Evolutionary conservation across 2,888 invertebrate genomes (phyloP).

Genomic region (Macrostomum cliftonense): DNA sequence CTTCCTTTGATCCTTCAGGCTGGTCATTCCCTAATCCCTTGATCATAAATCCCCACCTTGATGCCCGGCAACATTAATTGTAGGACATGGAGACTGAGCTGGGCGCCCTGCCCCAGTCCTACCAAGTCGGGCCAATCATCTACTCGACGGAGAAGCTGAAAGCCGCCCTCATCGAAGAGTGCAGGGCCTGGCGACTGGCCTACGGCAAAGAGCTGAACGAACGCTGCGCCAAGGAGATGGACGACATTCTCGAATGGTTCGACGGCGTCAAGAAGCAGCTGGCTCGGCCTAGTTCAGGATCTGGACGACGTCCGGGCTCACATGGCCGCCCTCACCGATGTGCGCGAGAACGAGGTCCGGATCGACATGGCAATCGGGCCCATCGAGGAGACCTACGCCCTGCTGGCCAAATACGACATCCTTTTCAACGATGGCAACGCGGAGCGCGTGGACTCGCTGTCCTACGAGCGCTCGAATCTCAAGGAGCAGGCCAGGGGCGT

Average conservation of each 20-base stretch:
- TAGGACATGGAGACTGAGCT: slow-evolving; percentile 35
- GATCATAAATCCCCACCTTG: no score
- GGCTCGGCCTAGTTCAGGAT: slow-evolving; percentile 60
- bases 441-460: slow-evolving; percentile 72
- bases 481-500: slow-evolving; percentile 43
- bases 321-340: slow-evolving; percentile 76
- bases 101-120: slow-evolving; percentile 26
- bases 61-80: no score
- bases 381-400: slow-evolving; percentile 81
- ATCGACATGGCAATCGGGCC: slow-evolving; percentile 83
- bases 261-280: slow-evolving; percentile 74
- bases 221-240: slow-evolving; percentile 37
- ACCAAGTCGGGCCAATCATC: slow-evolving; percentile 32
- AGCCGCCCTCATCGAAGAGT: slow-evolving; percentile 55
- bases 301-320: slow-evolving; percentile 77
- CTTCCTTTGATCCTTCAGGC: no score
- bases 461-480: slow-evolving; percentile 70
- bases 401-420: slow-evolving; percentile 66
- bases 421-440: slow-evolving; percentile 69
- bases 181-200: slow-evolving; percentile 35
- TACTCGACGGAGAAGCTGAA: slow-evolving; percentile 47
- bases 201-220: slow-evolving; percentile 33
- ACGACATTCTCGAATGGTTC: slow-evolving; percentile 56
- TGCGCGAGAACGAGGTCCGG: slow-evolving; percentile 77
- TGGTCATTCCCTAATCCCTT: no score